These are phyloP conservation scores for Agapornis canus DNA, from an alignment of 2,797 vertebrate species.

Conservation along the genomic window DNA sequence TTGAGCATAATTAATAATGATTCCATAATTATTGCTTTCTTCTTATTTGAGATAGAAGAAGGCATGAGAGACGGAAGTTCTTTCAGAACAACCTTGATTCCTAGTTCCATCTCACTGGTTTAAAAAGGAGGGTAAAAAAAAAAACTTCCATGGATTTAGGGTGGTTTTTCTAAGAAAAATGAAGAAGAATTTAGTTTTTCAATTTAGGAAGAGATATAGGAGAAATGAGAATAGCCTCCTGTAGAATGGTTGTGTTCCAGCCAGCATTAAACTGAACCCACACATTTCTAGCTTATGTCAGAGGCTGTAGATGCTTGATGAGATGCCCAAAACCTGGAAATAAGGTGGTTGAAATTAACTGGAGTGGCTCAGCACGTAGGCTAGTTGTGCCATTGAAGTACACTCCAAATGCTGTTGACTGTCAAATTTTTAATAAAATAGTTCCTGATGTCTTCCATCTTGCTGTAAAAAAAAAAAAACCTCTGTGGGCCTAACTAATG, in stretches of 20 bases:
- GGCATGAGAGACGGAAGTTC: not conserved
- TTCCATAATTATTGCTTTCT: not conserved
- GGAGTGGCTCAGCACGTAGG: not conserved
- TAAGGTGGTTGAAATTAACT: not conserved
- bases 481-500: not conserved
- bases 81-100: not conserved
- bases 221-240: not conserved
- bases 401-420: not conserved
- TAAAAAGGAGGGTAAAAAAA: not conserved
- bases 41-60: not conserved
- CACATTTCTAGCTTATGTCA: not conserved
- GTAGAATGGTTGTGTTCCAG: not conserved
- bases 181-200: not conserved
- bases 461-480: not conserved
- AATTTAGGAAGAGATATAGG: not conserved
- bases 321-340: not conserved
- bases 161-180: not conserved
- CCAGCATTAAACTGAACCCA: not conserved
- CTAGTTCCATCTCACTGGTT: not conserved
- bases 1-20: not conserved
- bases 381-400: not conserved
- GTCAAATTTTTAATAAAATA: not conserved
- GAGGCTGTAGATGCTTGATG: not conserved
- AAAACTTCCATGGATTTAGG: not conserved
- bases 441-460: not conserved